Percentiles rank a stretch among this genome's conserved stretches.
Conservation (phyloP, 2,797 vertebrate genomes). For the Peromyscus attwateri region DNA sequence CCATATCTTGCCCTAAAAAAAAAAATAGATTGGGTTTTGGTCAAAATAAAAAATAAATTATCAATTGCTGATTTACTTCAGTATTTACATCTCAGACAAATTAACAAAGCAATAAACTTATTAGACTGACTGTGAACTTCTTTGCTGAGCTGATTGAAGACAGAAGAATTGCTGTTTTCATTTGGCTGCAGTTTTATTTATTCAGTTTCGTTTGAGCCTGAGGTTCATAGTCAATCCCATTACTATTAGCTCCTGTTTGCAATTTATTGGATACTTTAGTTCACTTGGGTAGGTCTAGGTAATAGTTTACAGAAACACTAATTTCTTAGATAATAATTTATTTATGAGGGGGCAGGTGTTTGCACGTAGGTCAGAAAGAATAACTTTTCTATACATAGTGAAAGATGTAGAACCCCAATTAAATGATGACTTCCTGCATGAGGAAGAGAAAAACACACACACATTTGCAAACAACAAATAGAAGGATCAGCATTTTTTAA, state of each 20-base stretch:
- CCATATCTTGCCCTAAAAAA: not conserved
- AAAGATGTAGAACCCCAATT: constrained; percentile 42
- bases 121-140: constrained; percentile 18
- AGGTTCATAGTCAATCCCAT: constrained; percentile 49
- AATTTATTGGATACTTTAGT: not conserved
- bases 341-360: constrained; percentile 44
- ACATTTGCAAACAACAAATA: constrained; percentile 70
- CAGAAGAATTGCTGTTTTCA: constrained; percentile 25
- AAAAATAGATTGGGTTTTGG: not conserved
- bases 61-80: constrained; percentile 32
- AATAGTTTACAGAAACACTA: constrained; percentile 1
- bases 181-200: not conserved
- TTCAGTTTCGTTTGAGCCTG: constrained; percentile 38
- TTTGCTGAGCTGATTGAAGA: constrained; percentile 41
- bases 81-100: constrained; percentile 7
- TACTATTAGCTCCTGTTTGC: constrained; percentile 21
- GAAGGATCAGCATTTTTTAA: constrained; percentile 83
- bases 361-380: constrained; percentile 9
- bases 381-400: constrained; percentile 52
- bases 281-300: constrained; percentile 52
- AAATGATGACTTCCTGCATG: constrained; percentile 44
- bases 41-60: constrained; percentile 43
- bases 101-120: not conserved
- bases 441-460: constrained; percentile 67
- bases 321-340: constrained; percentile 36